Evolutionary conservation across 2,888 invertebrate species (phyloP).

Genomic region (Furcula furcula): DNA sequence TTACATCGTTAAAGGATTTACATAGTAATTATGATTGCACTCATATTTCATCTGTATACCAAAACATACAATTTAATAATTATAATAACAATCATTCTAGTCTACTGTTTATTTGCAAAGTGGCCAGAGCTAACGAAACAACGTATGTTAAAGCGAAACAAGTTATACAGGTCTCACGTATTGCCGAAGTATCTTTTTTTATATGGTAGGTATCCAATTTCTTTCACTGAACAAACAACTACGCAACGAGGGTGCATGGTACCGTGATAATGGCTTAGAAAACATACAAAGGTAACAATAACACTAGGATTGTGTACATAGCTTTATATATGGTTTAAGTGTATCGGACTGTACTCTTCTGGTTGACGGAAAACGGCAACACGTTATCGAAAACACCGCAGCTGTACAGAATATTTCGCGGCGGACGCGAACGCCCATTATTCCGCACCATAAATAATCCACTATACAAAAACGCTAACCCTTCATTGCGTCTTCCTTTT

Average conservation of each 20-base stretch:
- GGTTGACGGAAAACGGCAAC: slow-evolving; percentile 31
- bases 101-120: slow-evolving; percentile 34
- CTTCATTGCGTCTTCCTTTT: slow-evolving; percentile 80
- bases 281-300: slow-evolving; percentile 38
- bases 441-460: slow-evolving; percentile 75
- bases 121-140: slow-evolving; percentile 36
- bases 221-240: slow-evolving; percentile 57
- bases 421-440: slow-evolving; percentile 60
- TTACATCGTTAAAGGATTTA: no score
- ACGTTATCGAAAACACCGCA: slow-evolving; percentile 50
- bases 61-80: no score
- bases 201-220: slow-evolving; percentile 53
- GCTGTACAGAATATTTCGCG: slow-evolving; percentile 58
- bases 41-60: no score
- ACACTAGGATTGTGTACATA: slow-evolving; percentile 32
- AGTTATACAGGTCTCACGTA: slow-evolving; percentile 55
- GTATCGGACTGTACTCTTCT: slow-evolving; percentile 16
- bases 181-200: slow-evolving; percentile 53
- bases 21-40: no score
- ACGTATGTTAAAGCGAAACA: slow-evolving; percentile 45
- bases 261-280: slow-evolving; percentile 52
- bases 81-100: no score
- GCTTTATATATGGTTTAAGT: slow-evolving; percentile 20
- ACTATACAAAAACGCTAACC: slow-evolving; percentile 74
- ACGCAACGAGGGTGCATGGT: slow-evolving; percentile 48